These are phyloP conservation scores for Lophius piscatorius DNA, from an alignment of 2,113 vertebrate species.

Conservation along the genomic window DNA sequence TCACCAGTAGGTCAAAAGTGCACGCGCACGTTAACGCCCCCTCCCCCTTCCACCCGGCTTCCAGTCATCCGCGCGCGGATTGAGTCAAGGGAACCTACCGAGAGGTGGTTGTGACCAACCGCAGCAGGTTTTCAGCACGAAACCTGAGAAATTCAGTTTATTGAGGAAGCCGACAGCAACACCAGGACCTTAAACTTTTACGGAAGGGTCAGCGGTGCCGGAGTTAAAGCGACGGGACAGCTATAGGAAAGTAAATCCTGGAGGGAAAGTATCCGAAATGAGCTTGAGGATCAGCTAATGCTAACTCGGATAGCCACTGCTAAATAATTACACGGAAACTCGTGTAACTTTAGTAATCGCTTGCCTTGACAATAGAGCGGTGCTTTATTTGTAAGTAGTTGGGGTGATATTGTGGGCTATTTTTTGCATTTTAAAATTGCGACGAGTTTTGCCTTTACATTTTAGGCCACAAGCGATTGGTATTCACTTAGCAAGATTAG, in stretches of 20 bases:
- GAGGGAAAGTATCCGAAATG: conserved; percentile 67
- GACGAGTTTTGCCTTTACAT: conserved; percentile 32
- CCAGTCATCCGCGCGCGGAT: conserved; percentile 76
- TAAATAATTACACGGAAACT: conserved; percentile 63
- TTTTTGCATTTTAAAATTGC: conserved; percentile 25
- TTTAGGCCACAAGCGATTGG: conserved; percentile 67
- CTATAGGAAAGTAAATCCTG: conserved; percentile 62
- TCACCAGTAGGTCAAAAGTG: conserved; percentile 43
- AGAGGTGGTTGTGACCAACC: conserved; percentile 75
- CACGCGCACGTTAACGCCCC: conserved; percentile 61
- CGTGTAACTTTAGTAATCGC: conserved; percentile 33
- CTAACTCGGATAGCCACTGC: conserved; percentile 61
- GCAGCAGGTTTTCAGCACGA: conserved; percentile 72
- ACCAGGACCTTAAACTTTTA: conserved; percentile 30
- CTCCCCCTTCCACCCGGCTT: conserved; percentile 60
- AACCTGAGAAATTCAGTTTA: conserved; percentile 62
- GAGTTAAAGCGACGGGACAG: conserved; percentile 43
- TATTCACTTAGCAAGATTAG: conserved; percentile 56
- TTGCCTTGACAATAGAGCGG: conserved; percentile 41
- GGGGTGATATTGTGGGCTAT: conserved; percentile 5
- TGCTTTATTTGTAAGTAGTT: conserved; percentile 18
- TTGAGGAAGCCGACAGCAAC: conserved; percentile 61
- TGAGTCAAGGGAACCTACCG: conserved; percentile 75
- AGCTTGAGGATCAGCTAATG: conserved; percentile 71
- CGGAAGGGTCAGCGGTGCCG: conserved; percentile 42